Conservation (phyloP, 1,140 invertebrate genomes). For the Dryas iulia region DNA sequence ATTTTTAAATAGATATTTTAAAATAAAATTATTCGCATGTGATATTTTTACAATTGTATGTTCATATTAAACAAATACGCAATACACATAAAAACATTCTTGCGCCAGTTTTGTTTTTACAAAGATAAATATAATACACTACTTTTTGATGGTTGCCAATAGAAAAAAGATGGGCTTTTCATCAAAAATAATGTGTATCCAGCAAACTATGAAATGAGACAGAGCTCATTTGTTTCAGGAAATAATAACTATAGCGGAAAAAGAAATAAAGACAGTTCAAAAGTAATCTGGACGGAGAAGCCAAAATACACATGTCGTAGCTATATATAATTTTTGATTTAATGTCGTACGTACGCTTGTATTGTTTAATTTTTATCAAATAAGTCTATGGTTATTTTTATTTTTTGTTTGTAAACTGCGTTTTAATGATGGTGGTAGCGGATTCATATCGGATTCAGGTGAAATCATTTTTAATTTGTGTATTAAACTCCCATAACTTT, state of each 20-base stretch:
- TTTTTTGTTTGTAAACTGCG: neutral
- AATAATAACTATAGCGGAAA: conserved; percentile 31
- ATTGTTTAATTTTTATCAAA: neutral
- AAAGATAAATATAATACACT: neutral
- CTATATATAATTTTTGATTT: neutral
- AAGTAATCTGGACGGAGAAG: conserved; percentile 4
- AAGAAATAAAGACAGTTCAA: conserved; percentile 27
- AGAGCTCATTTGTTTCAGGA: conserved; percentile 34
- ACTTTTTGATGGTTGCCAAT: conserved; percentile 18
- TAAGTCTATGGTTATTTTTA: neutral
- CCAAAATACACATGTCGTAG: neutral
- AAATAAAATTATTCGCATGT: neutral
- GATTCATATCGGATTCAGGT: neutral
- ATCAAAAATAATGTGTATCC: conserved; percentile 26
- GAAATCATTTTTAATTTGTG: no score
- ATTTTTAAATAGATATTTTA: no score
- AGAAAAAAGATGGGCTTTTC: conserved; percentile 27
- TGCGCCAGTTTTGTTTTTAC: neutral
- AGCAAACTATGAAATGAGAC: conserved; percentile 36
- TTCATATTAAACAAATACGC: neutral
- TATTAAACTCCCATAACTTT: no score
- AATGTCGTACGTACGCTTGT: neutral
- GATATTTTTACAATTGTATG: neutral
- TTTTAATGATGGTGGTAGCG: neutral
- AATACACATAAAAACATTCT: neutral